Evolutionary conservation across 2,888 invertebrate species (phyloP), one percentile per base, ranked within the genome.

Genomic region (Blomia tropicalis): DNA sequence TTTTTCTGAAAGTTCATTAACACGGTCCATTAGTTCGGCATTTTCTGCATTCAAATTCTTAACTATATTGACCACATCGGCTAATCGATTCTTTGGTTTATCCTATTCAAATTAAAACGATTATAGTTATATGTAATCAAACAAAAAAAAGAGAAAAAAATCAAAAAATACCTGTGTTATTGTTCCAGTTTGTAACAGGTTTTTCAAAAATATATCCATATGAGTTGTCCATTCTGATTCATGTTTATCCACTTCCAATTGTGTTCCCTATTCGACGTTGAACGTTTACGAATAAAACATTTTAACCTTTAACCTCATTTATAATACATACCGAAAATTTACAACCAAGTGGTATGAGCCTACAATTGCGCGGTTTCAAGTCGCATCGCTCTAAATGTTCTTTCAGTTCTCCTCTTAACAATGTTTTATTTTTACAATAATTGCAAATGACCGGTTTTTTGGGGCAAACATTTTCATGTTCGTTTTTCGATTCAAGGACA

Each of bases 331-430:
- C 59, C 59, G 58, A 41, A 51, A 59, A 63, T 22, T 59, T 59
- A 30, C 63, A 59, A 4, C 59, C 59, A 23, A 59, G 25, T 19
- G 29, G 59, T 1, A 41, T 59, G 19, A 63, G 51, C 14, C 27
- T 30, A 47, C 63, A 63, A 36, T 59, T 59, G n/a, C 51, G 62
- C 31, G 63, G 63, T 63, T 63, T 63, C 7, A 43, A 31, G n/a
- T 43, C 22, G 41, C 63, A 63, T 19, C 25, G 44, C 23, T 63
- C 63, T 5, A 59, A 36, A 29, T 63, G 63, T 25, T 59, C 30
- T 25, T 31, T 59, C 32, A 63, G 43, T 17, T 63, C 63, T 11
- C 29, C 31, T 17, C 51, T 36, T 22, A 59, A 31, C 23, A 59
- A 19, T 17, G 47, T 14, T 53, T 63, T 43, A 23, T 58, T 60